Percentiles rank a stretch among this genome's conserved stretches.
Evolutionary conservation across 2,113 vertebrate species (phyloP).

Genomic region (Isichthys henryi): DNA sequence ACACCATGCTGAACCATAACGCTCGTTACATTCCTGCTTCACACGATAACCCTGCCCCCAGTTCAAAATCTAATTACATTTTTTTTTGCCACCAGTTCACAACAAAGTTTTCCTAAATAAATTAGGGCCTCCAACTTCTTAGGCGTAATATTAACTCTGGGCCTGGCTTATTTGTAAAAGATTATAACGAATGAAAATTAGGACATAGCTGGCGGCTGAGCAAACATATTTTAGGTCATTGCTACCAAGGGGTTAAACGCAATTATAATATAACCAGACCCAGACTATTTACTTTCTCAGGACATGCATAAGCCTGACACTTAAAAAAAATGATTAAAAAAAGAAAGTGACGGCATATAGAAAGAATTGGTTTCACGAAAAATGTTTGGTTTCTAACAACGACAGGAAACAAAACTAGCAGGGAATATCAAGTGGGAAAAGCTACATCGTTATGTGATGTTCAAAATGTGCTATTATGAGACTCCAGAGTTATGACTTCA

Average conservation of each 20-base stretch:
- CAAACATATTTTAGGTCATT: slow-evolving; percentile 8
- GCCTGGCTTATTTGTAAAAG: slow-evolving; percentile 17
- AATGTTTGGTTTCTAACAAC: background rate
- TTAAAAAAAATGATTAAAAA: slow-evolving; percentile 1
- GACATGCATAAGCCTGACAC: background rate
- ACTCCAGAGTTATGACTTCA: background rate
- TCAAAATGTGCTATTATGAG: background rate
- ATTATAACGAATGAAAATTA: slow-evolving; percentile 17
- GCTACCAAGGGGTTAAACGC: slow-evolving; percentile 14
- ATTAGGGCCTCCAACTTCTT: slow-evolving; percentile 10
- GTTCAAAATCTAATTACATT: slow-evolving; percentile 20
- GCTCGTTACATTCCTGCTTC: background rate
- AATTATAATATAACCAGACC: slow-evolving; percentile 20
- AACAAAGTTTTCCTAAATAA: slow-evolving; percentile 15
- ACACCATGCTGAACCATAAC: background rate
- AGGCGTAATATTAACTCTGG: slow-evolving; percentile 12
- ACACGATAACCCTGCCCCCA: slow-evolving; percentile 19
- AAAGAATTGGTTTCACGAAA: background rate
- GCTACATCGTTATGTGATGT: background rate
- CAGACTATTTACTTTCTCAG: slow-evolving; percentile 16
- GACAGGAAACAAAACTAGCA: background rate
- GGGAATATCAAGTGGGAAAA: background rate
- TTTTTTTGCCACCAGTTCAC: background rate
- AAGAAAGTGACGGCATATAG: background rate
- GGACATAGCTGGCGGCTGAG: slow-evolving; percentile 5